Evolutionary conservation across 2,113 vertebrate genomes (phyloP), one percentile per base, ranked within the genome.

Genomic region (Heterocephalus glaber): DNA sequence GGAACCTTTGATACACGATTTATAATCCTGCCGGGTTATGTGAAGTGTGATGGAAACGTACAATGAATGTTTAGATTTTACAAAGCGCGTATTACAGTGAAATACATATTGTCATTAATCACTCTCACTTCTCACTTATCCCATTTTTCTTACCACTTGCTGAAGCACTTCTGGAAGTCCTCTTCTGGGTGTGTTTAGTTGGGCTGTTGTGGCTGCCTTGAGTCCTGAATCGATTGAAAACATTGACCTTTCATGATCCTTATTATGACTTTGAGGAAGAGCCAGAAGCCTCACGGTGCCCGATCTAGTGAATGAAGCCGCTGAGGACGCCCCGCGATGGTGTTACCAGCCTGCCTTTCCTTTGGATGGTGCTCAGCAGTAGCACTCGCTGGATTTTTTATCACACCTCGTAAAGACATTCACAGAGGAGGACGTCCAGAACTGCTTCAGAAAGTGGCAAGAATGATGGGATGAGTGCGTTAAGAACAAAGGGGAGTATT

Each of bases 1-100:
- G 17, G 47, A 5, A 3, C 41, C 49, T 16, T 0, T 20, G 20
- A 3, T 1, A 0, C 7, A 4, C 2, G 4, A 28, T 30, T 9
- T 1, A 44, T 13, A 0, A n/a, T 26, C 22, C 38, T 4, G 2
- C 4, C 35, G 0, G n/a, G 49, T 24, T 74, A 2, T 74, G 5
- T 47, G 72, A 26, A 28, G 72, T 14, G 41, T 14, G 41, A 47
- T 47, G 5, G 1, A 47, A 38, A 44, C 72, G 11, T 38, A 70
- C 10, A 24, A 41, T 7, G 72, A 7, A 47, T 16, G 41, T 76
- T 47, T 47, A 26, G 13, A 28, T 76, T 47, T 76, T 30, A 76
- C 72, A 7, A 47, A 47, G 47, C 12, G 12, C 24, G 19, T 38
- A 12, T 41, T 74, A 14, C 2, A 26, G 20, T 44, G 24, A 26